Conservation (phyloP, 2,888 invertebrate species). For the Phyllotreta cruciferae region DNA sequence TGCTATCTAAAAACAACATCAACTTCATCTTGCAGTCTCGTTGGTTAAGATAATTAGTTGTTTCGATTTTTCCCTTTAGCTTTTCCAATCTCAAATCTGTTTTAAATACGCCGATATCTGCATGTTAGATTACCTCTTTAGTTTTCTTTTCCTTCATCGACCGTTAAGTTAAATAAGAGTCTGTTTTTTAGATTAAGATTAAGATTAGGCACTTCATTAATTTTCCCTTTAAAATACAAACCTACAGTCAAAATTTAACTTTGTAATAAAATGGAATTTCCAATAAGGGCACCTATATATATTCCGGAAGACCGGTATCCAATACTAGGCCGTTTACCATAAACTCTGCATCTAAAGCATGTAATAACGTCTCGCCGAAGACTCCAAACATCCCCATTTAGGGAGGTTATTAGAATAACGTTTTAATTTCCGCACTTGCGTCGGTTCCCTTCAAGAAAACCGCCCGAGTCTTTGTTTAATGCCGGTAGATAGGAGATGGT, state of each 20-base stretch:
- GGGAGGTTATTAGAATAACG: conserved; percentile 37
- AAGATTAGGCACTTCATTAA: too few relatives aligned
- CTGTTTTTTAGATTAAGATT: too few relatives aligned
- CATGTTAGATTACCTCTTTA: neutral
- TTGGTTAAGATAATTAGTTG: conserved; percentile 17
- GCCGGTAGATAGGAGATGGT: neutral
- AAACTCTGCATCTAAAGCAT: conserved; percentile 24
- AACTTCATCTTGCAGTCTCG: conserved; percentile 9
- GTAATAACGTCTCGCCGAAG: conserved; percentile 17
- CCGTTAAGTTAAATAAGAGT: too few relatives aligned
- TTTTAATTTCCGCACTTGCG: conserved; percentile 35
- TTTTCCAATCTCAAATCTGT: neutral
- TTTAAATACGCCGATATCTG: neutral
- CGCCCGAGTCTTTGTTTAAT: conserved; percentile 5
- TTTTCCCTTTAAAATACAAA: too few relatives aligned
- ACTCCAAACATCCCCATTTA: conserved; percentile 26
- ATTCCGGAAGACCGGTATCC: conserved; percentile 4
- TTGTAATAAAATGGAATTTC: conserved; percentile 12
- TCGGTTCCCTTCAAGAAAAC: conserved; percentile 27
- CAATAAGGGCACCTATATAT: neutral
- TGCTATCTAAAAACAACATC: conserved; percentile 18
- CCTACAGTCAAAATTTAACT: conserved; percentile 4
- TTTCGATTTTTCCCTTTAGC: neutral
- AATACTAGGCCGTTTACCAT: conserved; percentile 18
- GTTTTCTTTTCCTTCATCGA: too few relatives aligned